These are phyloP conservation scores for Saccopteryx bilineata DNA, from an alignment of 2,113 vertebrate species.

Conservation along the genomic window DNA sequence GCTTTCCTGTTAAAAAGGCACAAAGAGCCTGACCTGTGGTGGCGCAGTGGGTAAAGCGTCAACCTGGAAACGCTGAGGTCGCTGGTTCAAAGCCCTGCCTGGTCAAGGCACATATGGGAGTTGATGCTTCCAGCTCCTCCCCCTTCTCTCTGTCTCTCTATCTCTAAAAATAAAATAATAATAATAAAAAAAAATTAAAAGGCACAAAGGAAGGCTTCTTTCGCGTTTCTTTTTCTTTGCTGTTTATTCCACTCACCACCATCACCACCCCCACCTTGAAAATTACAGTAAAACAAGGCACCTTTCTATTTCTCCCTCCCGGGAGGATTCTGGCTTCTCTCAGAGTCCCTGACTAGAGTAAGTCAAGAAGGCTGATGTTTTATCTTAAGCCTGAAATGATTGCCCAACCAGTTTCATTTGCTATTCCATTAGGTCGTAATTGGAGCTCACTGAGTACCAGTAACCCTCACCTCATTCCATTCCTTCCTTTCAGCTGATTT, in stretches of 20 bases:
- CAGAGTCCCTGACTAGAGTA: background rate
- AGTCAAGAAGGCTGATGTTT: background rate
- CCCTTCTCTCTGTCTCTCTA: too few species aligned
- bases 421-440: background rate
- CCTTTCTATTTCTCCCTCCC: conserved; percentile 64
- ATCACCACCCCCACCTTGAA: background rate
- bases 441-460: background rate
- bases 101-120: too few species aligned
- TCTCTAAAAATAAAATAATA: too few species aligned
- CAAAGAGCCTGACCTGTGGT: too few species aligned
- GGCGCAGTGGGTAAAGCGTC: too few species aligned
- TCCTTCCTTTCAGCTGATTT: conserved; percentile 10
- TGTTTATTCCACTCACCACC: background rate
- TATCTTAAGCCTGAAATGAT: background rate
- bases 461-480: background rate
- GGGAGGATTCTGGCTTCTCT: conserved; percentile 50
- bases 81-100: too few species aligned
- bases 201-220: conserved; percentile 51
- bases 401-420: background rate
- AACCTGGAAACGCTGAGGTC: too few species aligned
- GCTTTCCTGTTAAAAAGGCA: background rate
- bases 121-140: too few species aligned
- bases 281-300: conserved; percentile 63
- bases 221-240: background rate
- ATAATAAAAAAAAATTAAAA: too few species aligned